Conservation (phyloP, 2,797 vertebrate species). For the Nyctalus aviator region DNA sequence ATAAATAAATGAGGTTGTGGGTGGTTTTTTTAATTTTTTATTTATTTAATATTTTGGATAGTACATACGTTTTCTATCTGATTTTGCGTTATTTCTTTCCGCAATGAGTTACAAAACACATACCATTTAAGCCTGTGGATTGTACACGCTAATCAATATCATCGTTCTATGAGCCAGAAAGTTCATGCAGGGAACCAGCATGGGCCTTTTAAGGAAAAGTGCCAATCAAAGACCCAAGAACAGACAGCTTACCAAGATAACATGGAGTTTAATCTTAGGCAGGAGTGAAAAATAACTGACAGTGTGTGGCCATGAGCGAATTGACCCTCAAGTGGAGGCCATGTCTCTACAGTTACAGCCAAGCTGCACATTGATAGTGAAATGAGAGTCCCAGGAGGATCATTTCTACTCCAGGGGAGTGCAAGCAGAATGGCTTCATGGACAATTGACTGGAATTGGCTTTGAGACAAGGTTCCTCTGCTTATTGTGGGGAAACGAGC, state of each 20-base stretch:
- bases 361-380: neutral
- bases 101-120: neutral
- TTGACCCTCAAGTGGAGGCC: slow-evolving; percentile 30
- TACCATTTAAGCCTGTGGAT: slow-evolving; percentile 38
- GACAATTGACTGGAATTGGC: neutral
- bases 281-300: slow-evolving; percentile 44
- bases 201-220: slow-evolving; percentile 24
- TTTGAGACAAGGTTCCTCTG: neutral
- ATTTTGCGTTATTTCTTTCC: slow-evolving; percentile 51
- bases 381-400: neutral
- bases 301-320: neutral
- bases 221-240: slow-evolving; percentile 33
- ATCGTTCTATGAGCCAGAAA: slow-evolving; percentile 44
- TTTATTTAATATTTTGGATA: neutral
- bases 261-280: slow-evolving; percentile 11
- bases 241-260: slow-evolving; percentile 13
- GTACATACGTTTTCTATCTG: neutral
- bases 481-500: neutral
- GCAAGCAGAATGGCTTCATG: neutral
- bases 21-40: neutral
- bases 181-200: slow-evolving; percentile 27
- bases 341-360: neutral
- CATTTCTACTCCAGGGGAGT: neutral
- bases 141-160: slow-evolving; percentile 68
- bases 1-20: neutral